Evolutionary conservation across 2,888 invertebrate genomes (phyloP).

Genomic region (Mechanitis mazaeus): DNA sequence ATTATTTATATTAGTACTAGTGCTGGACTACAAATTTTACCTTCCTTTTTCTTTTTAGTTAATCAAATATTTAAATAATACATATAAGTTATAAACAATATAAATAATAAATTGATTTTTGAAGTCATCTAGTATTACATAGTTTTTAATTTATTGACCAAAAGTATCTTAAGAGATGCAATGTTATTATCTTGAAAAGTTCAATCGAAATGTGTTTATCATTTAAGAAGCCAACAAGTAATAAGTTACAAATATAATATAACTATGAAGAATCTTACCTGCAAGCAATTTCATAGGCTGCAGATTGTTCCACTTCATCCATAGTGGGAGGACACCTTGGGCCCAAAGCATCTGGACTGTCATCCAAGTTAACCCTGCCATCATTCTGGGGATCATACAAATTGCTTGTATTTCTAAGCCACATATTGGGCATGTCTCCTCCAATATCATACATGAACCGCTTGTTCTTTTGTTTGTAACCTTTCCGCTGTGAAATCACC

Average conservation of each 20-base stretch:
- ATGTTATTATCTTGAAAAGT: no score
- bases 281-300: constrained; percentile 85
- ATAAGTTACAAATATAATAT: not conserved
- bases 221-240: no score
- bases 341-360: constrained; percentile 78
- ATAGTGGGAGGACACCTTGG: constrained; percentile 82
- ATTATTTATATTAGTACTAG: no score
- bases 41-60: no score
- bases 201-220: no score
- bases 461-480: constrained; percentile 84
- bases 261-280: constrained; percentile 44
- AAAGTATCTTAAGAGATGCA: no score
- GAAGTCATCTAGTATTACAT: no score
- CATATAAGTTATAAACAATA: no score
- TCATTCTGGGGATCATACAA: constrained; percentile 79
- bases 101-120: no score
- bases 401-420: constrained; percentile 83
- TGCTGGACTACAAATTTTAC: no score
- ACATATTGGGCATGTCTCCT: constrained; percentile 86
- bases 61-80: no score
- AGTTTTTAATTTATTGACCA: no score
- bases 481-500: constrained; percentile 87
- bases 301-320: constrained; percentile 85
- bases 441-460: constrained; percentile 89
- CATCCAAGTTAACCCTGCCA: constrained; percentile 75